Conservation (phyloP, 2,888 invertebrate species). For the Metallyticus violacea region DNA sequence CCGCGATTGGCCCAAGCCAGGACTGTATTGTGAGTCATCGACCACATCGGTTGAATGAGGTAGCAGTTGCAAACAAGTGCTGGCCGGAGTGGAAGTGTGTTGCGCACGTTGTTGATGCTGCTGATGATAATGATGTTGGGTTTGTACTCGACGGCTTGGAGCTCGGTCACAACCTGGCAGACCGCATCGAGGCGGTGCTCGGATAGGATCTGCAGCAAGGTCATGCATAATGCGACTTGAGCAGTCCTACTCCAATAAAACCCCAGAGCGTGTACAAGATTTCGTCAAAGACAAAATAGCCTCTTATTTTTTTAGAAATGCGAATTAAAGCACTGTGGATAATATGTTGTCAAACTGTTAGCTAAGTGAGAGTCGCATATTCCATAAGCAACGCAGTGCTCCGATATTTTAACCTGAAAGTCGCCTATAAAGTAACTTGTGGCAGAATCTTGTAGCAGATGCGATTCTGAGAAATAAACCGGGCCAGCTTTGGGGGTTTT, state of each 20-base stretch:
- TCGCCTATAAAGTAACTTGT: too few species aligned
- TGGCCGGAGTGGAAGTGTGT: neutral
- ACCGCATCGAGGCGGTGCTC: constrained; percentile 9
- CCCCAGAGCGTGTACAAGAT: neutral
- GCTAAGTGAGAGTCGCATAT: too few species aligned
- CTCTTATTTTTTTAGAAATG: too few species aligned
- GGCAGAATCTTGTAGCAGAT: too few species aligned
- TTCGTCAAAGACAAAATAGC: too few species aligned
- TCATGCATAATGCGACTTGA: neutral
- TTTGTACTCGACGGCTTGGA: neutral
- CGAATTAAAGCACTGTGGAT: too few species aligned
- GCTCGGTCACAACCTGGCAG: neutral
- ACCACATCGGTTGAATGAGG: neutral
- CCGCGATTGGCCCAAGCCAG: neutral
- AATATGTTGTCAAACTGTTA: too few species aligned
- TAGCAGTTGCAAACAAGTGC: neutral
- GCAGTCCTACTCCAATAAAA: neutral
- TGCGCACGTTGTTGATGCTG: neutral
- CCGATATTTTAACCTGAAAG: too few species aligned
- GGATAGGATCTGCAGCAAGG: neutral
- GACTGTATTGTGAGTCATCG: neutral
- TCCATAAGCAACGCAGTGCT: too few species aligned
- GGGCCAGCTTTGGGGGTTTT: too few species aligned
- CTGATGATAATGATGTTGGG: neutral
- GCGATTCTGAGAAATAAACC: too few species aligned